Percentiles rank a stretch among this genome's conserved stretches.
These are phyloP conservation scores for Ptilonorhynchus violaceus DNA, from an alignment of 2,113 vertebrate genomes.

Conservation along the genomic window DNA sequence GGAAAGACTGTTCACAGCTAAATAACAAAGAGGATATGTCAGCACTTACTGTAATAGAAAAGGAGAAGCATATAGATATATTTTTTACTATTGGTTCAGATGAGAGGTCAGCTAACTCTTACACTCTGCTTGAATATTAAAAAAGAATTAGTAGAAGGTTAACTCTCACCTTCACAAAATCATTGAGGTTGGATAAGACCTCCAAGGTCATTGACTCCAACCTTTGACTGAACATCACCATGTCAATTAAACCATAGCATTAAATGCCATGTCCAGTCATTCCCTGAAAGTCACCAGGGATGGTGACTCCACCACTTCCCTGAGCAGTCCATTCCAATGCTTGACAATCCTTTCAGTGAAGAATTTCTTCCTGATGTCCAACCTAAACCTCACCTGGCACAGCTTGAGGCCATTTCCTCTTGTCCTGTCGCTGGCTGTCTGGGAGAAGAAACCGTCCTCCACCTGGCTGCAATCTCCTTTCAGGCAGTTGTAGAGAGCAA, in stretches of 20 bases:
- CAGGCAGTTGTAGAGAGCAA: background rate
- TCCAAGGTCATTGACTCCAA: background rate
- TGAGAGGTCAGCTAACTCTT: background rate
- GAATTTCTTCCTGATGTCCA: background rate
- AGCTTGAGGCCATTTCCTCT: background rate
- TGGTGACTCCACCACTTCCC: background rate
- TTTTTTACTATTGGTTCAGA: background rate
- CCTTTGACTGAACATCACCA: background rate
- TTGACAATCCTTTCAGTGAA: background rate
- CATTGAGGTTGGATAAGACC: background rate
- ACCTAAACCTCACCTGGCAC: background rate
- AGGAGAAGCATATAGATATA: background rate
- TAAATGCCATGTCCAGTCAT: background rate
- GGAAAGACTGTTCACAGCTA: background rate
- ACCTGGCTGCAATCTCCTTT: background rate
- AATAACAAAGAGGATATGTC: background rate
- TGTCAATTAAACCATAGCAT: background rate
- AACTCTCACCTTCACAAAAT: background rate
- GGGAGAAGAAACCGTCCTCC: fast-evolving
- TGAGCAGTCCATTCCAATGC: background rate
- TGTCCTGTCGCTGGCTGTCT: fast-evolving
- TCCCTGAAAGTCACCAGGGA: background rate
- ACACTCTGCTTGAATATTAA: background rate
- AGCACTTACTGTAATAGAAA: background rate
- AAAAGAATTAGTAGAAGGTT: background rate